A percentile compares a stretch with the other conserved stretches of the same genome.
Evolutionary conservation across 2,113 vertebrate species (phyloP).

Genomic region (Synchiropus splendidus): DNA sequence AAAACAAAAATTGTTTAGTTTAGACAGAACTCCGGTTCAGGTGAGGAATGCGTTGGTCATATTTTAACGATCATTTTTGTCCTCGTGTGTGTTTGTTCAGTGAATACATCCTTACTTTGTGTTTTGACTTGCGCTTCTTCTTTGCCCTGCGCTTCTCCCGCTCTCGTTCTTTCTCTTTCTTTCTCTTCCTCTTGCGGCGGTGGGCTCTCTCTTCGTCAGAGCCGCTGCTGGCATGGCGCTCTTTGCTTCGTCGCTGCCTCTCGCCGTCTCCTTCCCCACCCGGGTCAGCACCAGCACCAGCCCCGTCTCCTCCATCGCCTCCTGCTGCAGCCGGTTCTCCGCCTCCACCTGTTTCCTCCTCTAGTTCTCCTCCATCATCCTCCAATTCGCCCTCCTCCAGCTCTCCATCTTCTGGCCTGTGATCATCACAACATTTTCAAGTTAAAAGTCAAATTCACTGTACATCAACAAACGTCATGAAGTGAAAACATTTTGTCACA

Average conservation of each 20-base stretch:
- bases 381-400: slow-evolving; percentile 90
- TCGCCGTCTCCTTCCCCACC: slow-evolving; percentile 57
- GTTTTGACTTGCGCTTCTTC: slow-evolving; percentile 88
- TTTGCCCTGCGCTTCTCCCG: slow-evolving; percentile 77
- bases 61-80: no score
- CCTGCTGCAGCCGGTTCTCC: slow-evolving; percentile 39
- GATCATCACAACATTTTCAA: neutral
- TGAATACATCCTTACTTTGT: slow-evolving; percentile 69
- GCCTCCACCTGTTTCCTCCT: slow-evolving; percentile 49
- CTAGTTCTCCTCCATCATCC: slow-evolving; percentile 83
- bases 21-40: no score
- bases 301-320: slow-evolving; percentile 61
- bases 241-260: slow-evolving; percentile 57
- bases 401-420: slow-evolving; percentile 83
- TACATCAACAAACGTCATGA: no score
- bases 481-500: neutral
- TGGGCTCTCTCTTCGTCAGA: slow-evolving; percentile 81
- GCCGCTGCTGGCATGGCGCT: slow-evolving; percentile 73
- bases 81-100: neutral
- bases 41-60: no score
- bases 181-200: slow-evolving; percentile 78
- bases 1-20: no score
- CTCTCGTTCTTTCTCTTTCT: slow-evolving; percentile 83
- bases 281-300: slow-evolving; percentile 30
- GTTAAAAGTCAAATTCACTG: no score